Percentiles rank a stretch among this genome's conserved stretches.
Conservation (phyloP, 2,113 vertebrate genomes). For the Butorides virescens region DNA sequence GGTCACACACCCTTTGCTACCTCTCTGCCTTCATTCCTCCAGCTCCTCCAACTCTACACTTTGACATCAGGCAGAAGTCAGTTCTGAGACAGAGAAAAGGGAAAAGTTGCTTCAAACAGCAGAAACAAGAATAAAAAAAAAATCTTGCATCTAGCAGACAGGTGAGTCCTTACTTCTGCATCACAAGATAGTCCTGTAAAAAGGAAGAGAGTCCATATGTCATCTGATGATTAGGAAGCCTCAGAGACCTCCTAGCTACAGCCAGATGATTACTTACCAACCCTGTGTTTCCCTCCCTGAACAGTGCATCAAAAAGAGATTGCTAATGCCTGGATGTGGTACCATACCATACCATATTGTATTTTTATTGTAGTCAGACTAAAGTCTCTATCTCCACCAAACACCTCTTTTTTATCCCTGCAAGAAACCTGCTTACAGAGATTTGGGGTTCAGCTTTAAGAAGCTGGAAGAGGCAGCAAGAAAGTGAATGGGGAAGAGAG, state of each 20-base stretch:
- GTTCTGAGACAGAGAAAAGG: background rate
- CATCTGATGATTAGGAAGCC: background rate
- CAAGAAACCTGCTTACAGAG: background rate
- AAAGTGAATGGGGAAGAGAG: background rate
- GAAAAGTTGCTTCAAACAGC: background rate
- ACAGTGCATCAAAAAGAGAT: background rate
- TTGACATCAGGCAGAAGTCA: background rate
- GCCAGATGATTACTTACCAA: background rate
- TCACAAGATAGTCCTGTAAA: background rate
- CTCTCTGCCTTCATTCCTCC: background rate
- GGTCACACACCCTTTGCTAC: background rate
- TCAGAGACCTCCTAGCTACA: background rate
- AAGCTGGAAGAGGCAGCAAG: background rate
- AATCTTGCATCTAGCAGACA: background rate
- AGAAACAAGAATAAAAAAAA: background rate
- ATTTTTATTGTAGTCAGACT: background rate
- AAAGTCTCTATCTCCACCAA: background rate
- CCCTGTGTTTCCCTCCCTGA: background rate
- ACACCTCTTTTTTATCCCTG: background rate
- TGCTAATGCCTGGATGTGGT: background rate
- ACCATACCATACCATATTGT: rapidly evolving
- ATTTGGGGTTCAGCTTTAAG: background rate
- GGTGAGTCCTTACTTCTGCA: no score
- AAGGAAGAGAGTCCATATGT: background rate
- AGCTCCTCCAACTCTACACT: background rate